Conservation (phyloP, 2,888 invertebrate species). For the Rhagium mordax region DNA sequence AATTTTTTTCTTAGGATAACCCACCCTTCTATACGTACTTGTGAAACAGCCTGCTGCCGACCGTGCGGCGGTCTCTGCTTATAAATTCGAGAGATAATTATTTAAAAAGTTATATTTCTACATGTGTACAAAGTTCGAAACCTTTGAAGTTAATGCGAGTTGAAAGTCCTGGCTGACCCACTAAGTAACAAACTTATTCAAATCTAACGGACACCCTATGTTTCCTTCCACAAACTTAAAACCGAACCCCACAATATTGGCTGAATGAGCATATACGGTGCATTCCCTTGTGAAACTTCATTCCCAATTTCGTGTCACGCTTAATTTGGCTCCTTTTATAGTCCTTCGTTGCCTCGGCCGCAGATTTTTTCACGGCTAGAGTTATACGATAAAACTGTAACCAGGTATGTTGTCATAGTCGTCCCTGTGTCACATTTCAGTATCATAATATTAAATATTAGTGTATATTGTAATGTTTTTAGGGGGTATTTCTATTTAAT, state of each 20-base stretch:
- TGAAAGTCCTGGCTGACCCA: background rate
- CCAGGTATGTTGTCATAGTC: background rate
- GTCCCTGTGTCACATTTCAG: background rate
- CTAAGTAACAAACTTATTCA: background rate
- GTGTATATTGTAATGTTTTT: too few species aligned
- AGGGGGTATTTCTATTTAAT: too few species aligned
- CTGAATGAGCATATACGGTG: background rate
- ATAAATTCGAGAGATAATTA: too few species aligned
- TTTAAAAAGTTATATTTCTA: too few species aligned
- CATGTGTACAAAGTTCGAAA: too few species aligned
- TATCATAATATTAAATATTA: too few species aligned
- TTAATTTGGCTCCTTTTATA: background rate
- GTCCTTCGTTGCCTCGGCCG: background rate
- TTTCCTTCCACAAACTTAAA: background rate
- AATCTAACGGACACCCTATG: background rate
- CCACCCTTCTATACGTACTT: too few species aligned
- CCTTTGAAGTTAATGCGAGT: too few species aligned
- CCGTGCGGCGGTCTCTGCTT: too few species aligned
- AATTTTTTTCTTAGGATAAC: too few species aligned
- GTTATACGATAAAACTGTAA: background rate
- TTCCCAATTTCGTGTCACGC: background rate
- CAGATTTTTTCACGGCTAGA: background rate
- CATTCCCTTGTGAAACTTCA: background rate
- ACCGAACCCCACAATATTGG: background rate
- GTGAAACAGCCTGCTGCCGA: too few species aligned